Percentiles rank a stretch among this genome's conserved stretches.
Conservation (phyloP, 2,888 invertebrate species). For the Pseudoips prasinana region DNA sequence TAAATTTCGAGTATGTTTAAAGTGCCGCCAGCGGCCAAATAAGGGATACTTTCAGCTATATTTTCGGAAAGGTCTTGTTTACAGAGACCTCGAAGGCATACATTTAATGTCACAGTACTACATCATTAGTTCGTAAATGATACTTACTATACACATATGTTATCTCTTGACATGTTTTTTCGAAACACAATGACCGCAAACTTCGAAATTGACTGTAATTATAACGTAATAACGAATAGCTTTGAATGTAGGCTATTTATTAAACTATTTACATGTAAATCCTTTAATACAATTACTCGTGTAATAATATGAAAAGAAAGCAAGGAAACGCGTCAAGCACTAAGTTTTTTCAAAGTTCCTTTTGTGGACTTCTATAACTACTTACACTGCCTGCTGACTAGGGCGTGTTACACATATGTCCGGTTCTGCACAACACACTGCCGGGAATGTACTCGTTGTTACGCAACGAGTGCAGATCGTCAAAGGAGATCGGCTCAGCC, state of each 20-base stretch:
- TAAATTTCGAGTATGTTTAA: no score
- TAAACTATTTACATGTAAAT: constrained; percentile 25
- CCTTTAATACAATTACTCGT: constrained; percentile 14
- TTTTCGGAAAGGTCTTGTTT: neutral
- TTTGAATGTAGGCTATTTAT: constrained; percentile 2
- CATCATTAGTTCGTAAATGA: neutral
- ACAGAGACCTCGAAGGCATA: constrained; percentile 20
- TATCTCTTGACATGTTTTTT: neutral
- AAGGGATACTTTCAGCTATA: constrained; percentile 4
- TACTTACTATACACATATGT: neutral
- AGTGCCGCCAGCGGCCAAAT: constrained; percentile 28
- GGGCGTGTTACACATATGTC: no score
- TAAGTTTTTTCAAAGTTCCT: constrained; percentile 1
- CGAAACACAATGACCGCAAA: constrained; percentile 14
- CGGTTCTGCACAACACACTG: neutral
- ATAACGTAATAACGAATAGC: constrained; percentile 16
- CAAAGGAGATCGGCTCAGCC: no score
- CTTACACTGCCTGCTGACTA: no score
- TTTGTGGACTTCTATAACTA: no score
- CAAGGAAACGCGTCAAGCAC: constrained; percentile 23
- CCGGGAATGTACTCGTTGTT: neutral
- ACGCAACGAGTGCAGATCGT: no score
- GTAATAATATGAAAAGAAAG: constrained; percentile 21
- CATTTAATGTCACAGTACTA: neutral
- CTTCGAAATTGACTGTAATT: constrained; percentile 18